Evolutionary conservation across 2,797 vertebrate genomes (phyloP).

Genomic region (Acipenser oxyrinchus): DNA sequence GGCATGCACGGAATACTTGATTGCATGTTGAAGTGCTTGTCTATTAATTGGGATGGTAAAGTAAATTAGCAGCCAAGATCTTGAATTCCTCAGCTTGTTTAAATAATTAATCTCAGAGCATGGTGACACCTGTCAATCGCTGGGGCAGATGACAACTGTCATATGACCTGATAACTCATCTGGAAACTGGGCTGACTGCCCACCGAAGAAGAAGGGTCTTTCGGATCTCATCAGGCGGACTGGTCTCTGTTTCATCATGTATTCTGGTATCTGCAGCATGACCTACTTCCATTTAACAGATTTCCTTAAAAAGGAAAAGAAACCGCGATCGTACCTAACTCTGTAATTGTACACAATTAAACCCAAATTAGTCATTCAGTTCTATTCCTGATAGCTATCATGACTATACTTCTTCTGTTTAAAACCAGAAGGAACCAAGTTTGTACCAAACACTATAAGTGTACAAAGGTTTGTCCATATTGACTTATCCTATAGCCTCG

Average conservation of each 20-base stretch:
- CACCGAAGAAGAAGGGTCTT: slow-evolving; percentile 32
- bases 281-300: no score
- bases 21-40: slow-evolving; percentile 57
- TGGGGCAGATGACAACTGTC: slow-evolving; percentile 57
- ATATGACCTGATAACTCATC: slow-evolving; percentile 62
- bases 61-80: slow-evolving; percentile 48
- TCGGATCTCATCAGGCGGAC: not conserved
- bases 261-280: no score
- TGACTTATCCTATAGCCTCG: no score
- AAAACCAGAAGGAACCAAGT: no score
- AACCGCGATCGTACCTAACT: no score
- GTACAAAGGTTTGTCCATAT: no score
- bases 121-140: slow-evolving; percentile 60
- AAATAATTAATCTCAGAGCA: slow-evolving; percentile 58
- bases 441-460: no score
- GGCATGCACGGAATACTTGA: slow-evolving; percentile 27
- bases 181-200: slow-evolving; percentile 59
- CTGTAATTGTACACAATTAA: no score
- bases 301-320: no score
- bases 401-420: no score
- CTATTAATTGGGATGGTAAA: slow-evolving; percentile 53
- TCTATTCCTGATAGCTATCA: slow-evolving; percentile 41
- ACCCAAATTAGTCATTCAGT: no score
- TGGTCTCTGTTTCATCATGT: not conserved
- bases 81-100: slow-evolving; percentile 46